Evolutionary conservation across 2,797 vertebrate species (phyloP), one percentile per base, ranked within the genome.

Genomic region (Tokudaia muenninki): DNA sequence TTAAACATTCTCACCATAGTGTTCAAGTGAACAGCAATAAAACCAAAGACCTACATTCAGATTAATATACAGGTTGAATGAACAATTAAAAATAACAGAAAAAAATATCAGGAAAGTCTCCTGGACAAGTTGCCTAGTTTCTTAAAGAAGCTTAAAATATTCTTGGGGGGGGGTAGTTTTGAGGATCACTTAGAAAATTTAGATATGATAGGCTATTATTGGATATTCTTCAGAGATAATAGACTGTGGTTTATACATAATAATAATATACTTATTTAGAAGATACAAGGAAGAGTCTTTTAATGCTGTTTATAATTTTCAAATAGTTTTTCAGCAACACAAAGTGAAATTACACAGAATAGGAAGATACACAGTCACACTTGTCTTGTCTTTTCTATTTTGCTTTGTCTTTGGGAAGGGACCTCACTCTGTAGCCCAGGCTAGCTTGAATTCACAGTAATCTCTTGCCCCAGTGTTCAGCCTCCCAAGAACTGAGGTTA

Each of bases 71-170:
- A 92, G 19, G 24, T 26, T 44, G 82, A 87, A 95, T 41, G n/a
- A 88, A 57, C 34, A 77, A 37, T 78, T 86, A 95, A 75, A 83
- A 65, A 82, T 13, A 17, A 92, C 47, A 19, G 44, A 81, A 84
- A 75, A 95, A 94, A 92, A 50, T 90, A 47, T 2, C 31, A 92
- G 37, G 44, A 19, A 82, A 92, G 67, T 86, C 29, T 86, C 57
- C 4, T 59, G 74, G 52, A 80, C 34, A 89, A 37, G 63, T 61
- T 34, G 12, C 9, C 34, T 80, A 6, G 14, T 93, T 95, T 82
- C 88, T 92, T 96, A 13, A 77, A 29, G 21, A 79, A 21, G 37
- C 26, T 92, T 90, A 90, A 90, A 97, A 84, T 87, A 80, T 81
- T 37, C 72, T 81, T 72, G 47, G 44, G 70, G 13, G 55, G 44